Evolutionary conservation across 2,797 vertebrate genomes (phyloP), one percentile per base, ranked within the genome.

Genomic region (Pantherophis alleghaniensis): DNA sequence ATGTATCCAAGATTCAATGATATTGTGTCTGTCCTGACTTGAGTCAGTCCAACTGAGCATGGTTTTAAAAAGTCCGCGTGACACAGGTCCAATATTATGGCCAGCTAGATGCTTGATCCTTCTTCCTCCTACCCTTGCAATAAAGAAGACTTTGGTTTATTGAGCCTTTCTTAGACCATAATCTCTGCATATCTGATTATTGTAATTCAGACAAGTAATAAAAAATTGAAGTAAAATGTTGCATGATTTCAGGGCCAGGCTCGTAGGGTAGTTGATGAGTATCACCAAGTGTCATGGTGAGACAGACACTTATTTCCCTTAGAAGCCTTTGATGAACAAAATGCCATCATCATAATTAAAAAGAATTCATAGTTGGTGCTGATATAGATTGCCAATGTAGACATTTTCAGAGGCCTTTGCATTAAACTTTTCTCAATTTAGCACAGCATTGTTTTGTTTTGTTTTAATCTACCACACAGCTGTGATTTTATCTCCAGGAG

Each of bases 391-490:
- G 66, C 13, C 66, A 69, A 16, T n/a, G 93, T 13, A 47, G 92
- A 60, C 14, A n/a, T 94, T 91, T 86, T 88, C 90, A 92, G 88
- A 94, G 20, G 37, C n/a, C 69, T 57, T 74, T 55, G 42, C 18
- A 5, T 94, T 86, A 69, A 16, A 9, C 32, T 87, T 92, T 90
- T 28, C 37, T 0, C 91, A 91, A 18, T 13, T 59, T 24, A 90
- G 93, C 91, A 90, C 66, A 88, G 2, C 11, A 14, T 13, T 42
- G 7, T 42, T 79, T 79, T 42, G 14, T 74, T 79, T 79, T 42
- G 7, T 42, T 79, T 79, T 42, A 42, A 53, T 12, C 42, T 66
- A 7, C 16, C 90, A 55, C 74, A 89, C 74, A 91, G 83, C 55
- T 32, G 13, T 28, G 55, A 7, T 86, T 94, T 93, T n/a, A 32